phyloP scores from a whole-genome alignment of 1,140 invertebrate genomes.

The Ganaspis sp. region DNA sequence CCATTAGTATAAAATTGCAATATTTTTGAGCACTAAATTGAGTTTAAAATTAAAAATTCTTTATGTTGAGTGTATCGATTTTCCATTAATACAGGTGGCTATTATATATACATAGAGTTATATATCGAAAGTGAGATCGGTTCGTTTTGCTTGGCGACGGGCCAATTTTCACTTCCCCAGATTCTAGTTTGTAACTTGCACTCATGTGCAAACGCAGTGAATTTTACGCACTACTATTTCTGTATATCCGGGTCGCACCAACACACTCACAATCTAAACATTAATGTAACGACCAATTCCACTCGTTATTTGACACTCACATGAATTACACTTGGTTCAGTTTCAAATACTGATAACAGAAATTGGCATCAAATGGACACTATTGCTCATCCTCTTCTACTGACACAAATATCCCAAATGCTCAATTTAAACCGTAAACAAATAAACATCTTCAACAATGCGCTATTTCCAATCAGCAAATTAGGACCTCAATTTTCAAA shows the following conservation, averaged over 20 bases:
- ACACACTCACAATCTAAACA: constrained; percentile 46
- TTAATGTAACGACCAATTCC: constrained; percentile 30
- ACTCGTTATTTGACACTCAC: constrained; percentile 3
- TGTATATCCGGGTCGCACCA: constrained; percentile 67
- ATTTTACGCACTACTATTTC: constrained; percentile 66
- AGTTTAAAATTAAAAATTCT: too few species aligned
- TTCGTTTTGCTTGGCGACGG: constrained; percentile 58
- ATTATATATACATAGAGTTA: constrained; percentile 9
- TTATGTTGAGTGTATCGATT: constrained; percentile 8
- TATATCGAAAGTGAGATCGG: constrained; percentile 68
- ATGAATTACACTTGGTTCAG: background rate
- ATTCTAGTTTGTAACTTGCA: constrained; percentile 52
- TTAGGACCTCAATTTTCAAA: too few species aligned
- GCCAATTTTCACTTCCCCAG: constrained; percentile 58
- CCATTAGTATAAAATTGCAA: too few species aligned
- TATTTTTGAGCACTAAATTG: too few species aligned
- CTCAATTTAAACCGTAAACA: background rate
- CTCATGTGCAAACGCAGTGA: constrained; percentile 49
- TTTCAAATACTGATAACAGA: background rate
- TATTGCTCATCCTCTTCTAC: background rate
- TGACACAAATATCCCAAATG: background rate
- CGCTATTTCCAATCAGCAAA: too few species aligned
- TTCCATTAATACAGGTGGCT: constrained; percentile 61
- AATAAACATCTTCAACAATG: too few species aligned
- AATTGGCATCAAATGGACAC: constrained; percentile 4